Evolutionary conservation across 2,888 invertebrate species (phyloP).

Genomic region (Dendrolimus houi): DNA sequence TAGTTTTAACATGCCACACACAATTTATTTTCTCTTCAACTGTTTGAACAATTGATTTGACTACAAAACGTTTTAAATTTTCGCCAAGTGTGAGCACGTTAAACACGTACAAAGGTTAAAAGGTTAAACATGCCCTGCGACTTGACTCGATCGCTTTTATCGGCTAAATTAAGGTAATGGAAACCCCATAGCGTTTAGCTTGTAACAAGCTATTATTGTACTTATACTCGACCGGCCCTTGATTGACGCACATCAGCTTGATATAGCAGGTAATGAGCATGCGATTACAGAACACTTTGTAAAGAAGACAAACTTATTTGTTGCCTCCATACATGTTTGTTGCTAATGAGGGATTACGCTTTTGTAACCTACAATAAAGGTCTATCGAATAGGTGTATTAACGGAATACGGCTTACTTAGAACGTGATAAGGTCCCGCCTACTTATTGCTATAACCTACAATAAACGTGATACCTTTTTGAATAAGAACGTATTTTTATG

Average conservation of each 20-base stretch:
- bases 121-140: conserved; percentile 53
- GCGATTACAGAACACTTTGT: conserved; percentile 47
- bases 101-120: conserved; percentile 27
- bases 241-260: conserved; percentile 60
- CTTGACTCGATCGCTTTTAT: conserved; percentile 43
- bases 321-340: conserved; percentile 30
- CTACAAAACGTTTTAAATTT: background rate
- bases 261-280: conserved; percentile 50
- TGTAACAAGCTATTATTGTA: conserved; percentile 61
- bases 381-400: background rate
- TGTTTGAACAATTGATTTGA: too few relatives aligned
- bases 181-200: conserved; percentile 39
- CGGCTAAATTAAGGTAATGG: conserved; percentile 56
- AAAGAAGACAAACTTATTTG: conserved; percentile 37
- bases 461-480: too few relatives aligned
- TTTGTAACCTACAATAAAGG: conserved; percentile 5
- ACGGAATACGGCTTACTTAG: background rate
- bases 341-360: conserved; percentile 35
- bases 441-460: too few relatives aligned
- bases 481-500: too few relatives aligned
- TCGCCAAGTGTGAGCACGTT: conserved; percentile 29
- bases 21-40: too few relatives aligned
- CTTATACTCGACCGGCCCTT: conserved; percentile 15
- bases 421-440: conserved; percentile 9
- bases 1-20: too few relatives aligned